Evolutionary conservation across 2,113 vertebrate species (phyloP).

Genomic region (Tichodroma muraria): DNA sequence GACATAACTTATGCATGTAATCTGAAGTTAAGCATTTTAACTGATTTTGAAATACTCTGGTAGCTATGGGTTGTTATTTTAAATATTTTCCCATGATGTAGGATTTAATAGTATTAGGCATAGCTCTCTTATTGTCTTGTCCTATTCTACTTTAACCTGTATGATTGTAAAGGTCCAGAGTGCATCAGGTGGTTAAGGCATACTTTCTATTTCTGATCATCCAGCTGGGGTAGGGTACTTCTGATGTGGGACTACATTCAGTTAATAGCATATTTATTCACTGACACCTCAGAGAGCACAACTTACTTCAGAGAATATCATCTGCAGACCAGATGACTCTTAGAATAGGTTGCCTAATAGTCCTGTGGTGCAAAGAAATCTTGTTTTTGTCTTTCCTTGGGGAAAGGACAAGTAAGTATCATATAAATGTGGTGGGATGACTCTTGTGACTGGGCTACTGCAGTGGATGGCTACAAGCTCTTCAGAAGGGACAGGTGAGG

Average conservation of each 20-base stretch:
- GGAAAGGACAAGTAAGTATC: neutral
- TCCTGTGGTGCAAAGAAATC: neutral
- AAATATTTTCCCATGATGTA: neutral
- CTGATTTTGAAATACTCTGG: neutral
- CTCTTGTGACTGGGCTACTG: neutral
- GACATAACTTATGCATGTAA: neutral
- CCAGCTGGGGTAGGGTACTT: neutral
- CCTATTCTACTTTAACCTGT: fast-evolving
- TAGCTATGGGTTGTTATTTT: neutral
- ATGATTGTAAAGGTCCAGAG: neutral
- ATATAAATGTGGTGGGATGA: neutral
- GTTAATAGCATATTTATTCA: neutral
- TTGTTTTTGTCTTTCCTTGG: neutral
- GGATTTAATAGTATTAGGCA: neutral
- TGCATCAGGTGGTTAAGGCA: neutral
- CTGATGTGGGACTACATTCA: neutral
- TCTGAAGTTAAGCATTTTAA: neutral
- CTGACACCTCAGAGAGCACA: neutral
- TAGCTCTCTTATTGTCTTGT: neutral
- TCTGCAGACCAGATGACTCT: neutral
- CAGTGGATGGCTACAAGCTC: neutral
- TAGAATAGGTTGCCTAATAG: neutral
- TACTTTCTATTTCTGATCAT: neutral
- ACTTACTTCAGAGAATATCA: neutral
- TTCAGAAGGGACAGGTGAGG: neutral